Conservation (phyloP, 1,140 invertebrate genomes). For the Metaphire vulgaris region DNA sequence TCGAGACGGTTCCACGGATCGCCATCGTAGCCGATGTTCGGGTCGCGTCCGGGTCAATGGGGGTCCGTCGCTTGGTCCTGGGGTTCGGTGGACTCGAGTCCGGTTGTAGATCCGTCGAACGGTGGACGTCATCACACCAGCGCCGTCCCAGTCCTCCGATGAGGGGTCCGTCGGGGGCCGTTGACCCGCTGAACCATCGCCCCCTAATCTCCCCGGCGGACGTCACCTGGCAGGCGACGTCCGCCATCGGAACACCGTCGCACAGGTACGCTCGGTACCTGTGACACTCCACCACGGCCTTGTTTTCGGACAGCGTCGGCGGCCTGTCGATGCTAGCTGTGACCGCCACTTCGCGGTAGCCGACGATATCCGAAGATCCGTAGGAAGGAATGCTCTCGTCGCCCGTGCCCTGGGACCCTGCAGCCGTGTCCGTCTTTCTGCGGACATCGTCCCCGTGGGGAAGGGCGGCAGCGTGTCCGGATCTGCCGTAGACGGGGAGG, state of each 20-base stretch:
- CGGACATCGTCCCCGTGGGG: background rate
- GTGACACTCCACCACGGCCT: background rate
- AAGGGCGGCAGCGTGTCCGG: background rate
- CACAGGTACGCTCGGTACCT: background rate
- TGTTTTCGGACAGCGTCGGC: background rate
- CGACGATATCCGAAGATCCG: background rate
- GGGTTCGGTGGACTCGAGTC: no score
- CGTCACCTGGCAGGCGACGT: background rate
- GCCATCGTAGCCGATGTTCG: background rate
- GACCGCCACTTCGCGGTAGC: constrained; percentile 18
- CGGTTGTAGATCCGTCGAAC: background rate
- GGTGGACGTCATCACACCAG: background rate
- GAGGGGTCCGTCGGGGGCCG: no score
- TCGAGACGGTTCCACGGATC: background rate
- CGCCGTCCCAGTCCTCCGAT: background rate
- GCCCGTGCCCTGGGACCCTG: background rate
- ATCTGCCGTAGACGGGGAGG: background rate
- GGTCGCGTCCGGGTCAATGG: background rate
- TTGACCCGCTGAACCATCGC: background rate
- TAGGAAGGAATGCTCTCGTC: background rate
- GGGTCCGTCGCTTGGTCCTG: no score
- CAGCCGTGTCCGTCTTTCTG: background rate
- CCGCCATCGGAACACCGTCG: background rate
- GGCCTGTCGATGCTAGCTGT: background rate
- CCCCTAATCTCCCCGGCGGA: background rate